Evolutionary conservation across 2,797 vertebrate genomes (phyloP), one percentile per base, ranked within the genome.

Genomic region (Helicolenus hilgendorfi): DNA sequence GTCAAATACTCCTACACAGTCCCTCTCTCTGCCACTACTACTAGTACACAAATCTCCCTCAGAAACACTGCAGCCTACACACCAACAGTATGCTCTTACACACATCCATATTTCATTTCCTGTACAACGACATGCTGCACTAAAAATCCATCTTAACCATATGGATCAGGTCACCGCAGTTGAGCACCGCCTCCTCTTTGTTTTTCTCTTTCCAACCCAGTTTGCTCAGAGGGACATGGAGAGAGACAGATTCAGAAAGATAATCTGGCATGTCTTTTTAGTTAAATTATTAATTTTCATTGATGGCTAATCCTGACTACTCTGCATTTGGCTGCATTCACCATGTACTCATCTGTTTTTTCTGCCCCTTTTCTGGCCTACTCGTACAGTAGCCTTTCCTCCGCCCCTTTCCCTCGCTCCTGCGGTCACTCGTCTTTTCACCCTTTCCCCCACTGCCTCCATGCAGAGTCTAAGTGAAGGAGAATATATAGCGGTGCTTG

Each of bases 401-500:
- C 67, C 29, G 27, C 36, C 45, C 24, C 56, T 38, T 59, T 35
- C 26, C 7, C 31, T 78, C 1, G 1, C 72, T 59, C 36, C 49
- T 45, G 29, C 69, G 15, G 59, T 64, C 70, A 6, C 77, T 85
- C 41, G 38, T 77, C 62, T 84, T 89, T 85, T 82, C 58, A 41
- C 3, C 45, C 31, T 72, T 78, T 77, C 26, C 53, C 55, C 27
- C 1, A 3, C 63, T 63, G 69, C 56, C 13, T 83, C 29, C 36
- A 31, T 80, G 56, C 76, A 85, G 73, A 82, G 72, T 84, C 79
- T 82, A 94, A 92, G 79, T 93, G 84, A 93, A 80, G 83, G 68
- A 85, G 70, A 91, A 91, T 87, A 73, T 83, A 88, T 91, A 79
- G 92, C 26, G 4, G 65, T 65, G 89, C 94, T 93, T 7, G 29